These are phyloP conservation scores for Crenuchus spilurus DNA, from an alignment of 2,797 vertebrate species.

Conservation along the genomic window DNA sequence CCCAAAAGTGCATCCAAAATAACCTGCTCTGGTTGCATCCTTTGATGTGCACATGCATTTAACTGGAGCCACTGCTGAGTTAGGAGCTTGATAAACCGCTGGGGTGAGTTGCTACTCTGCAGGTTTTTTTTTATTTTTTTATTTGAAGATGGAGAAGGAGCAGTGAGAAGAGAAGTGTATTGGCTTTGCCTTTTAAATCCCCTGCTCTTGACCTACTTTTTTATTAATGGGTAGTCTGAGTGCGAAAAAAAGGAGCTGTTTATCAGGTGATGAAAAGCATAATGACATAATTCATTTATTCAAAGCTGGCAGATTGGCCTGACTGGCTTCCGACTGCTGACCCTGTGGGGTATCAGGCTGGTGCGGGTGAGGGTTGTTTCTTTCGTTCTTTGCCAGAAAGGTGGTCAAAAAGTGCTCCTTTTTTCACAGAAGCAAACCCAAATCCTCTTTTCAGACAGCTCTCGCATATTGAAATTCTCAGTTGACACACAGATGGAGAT, in stretches of 20 bases:
- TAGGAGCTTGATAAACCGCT: slow-evolving; percentile 65
- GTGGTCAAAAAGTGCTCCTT: slow-evolving; percentile 12
- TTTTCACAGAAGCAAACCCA: neutral
- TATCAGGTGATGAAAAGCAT: slow-evolving; percentile 71
- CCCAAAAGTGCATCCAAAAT: slow-evolving; percentile 54
- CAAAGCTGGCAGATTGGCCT: slow-evolving; percentile 56
- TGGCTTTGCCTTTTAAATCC: slow-evolving; percentile 66
- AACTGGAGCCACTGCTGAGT: slow-evolving; percentile 62
- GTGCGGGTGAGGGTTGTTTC: neutral
- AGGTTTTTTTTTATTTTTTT: slow-evolving; percentile 45
- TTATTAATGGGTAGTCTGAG: slow-evolving; percentile 68
- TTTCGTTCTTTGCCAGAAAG: slow-evolving; percentile 9
- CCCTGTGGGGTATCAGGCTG: slow-evolving; percentile 37
- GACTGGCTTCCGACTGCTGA: slow-evolving; percentile 56
- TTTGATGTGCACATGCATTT: slow-evolving; percentile 70
- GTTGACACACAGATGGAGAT: slow-evolving; percentile 16
- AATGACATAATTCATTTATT: slow-evolving; percentile 72
- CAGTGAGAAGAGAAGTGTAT: slow-evolving; percentile 62
- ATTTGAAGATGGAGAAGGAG: slow-evolving; percentile 38
- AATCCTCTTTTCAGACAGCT: neutral
- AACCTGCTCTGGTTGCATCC: slow-evolving; percentile 60
- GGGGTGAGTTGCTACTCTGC: slow-evolving; percentile 60
- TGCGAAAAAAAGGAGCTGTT: slow-evolving; percentile 66
- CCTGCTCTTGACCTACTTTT: slow-evolving; percentile 77
- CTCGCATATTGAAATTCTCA: neutral